A percentile compares a stretch with the other conserved stretches of the same genome.
Conservation (phyloP, 2,113 vertebrate species). For the Cygnus atratus region DNA sequence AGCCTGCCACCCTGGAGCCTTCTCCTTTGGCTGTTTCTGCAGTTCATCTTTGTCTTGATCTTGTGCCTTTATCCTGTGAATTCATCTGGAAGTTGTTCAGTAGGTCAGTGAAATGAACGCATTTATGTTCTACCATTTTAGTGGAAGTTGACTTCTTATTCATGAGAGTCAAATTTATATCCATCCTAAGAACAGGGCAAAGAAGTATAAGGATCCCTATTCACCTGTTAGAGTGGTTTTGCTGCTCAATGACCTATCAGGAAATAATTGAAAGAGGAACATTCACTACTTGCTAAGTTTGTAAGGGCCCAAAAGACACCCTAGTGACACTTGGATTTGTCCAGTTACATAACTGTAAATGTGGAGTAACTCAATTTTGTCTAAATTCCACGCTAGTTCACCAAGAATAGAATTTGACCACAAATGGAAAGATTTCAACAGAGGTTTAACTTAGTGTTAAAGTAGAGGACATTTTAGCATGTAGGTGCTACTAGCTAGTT, state of each 20-base stretch:
- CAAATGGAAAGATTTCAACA: not conserved
- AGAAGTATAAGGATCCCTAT: not conserved
- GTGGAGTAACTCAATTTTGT: conserved; percentile 2
- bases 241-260: not conserved
- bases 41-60: not conserved
- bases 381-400: not conserved
- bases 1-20: not conserved
- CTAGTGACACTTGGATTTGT: not conserved
- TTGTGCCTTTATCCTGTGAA: not conserved
- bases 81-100: not conserved
- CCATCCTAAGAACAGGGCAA: not conserved
- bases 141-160: not conserved
- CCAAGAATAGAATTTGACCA: not conserved
- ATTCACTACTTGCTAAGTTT: not conserved
- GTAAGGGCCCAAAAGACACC: not conserved
- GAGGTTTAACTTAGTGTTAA: not conserved
- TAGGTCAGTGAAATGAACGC: not conserved
- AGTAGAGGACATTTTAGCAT: not conserved
- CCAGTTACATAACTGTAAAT: not conserved
- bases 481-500: not conserved
- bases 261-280: not conserved
- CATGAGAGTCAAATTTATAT: not conserved
- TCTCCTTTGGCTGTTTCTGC: not conserved
- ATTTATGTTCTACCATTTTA: not conserved
- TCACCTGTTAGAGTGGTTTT: not conserved